A percentile compares a stretch with the other conserved stretches of the same genome.
Evolutionary conservation across 2,113 vertebrate genomes (phyloP).

Genomic region (Bubo bubo): DNA sequence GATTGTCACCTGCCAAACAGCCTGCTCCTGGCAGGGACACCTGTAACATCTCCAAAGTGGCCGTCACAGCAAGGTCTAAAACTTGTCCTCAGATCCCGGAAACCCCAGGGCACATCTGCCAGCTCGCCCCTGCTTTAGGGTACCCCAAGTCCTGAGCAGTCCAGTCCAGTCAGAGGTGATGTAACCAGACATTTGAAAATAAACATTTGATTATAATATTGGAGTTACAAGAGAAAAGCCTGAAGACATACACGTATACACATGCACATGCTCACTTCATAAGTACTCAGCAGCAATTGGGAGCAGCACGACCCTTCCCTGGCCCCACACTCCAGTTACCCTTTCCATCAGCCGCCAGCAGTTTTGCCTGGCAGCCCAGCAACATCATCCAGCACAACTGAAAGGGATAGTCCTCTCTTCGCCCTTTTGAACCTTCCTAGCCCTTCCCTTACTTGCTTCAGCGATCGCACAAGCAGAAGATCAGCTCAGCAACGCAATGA

Average conservation of each 20-base stretch:
- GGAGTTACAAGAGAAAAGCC: not conserved
- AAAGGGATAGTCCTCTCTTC: not conserved
- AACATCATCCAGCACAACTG: not conserved
- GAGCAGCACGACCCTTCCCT: not conserved
- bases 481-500: not conserved
- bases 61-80: not conserved
- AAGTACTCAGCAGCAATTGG: not conserved
- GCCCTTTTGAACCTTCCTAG: not conserved
- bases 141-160: not conserved
- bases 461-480: fast-evolving
- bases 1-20: not conserved
- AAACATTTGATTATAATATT: not conserved
- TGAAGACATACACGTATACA: not conserved
- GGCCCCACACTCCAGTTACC: not conserved
- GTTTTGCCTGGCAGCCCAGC: not conserved
- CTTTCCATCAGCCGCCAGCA: not conserved
- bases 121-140: not conserved
- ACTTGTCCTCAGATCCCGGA: not conserved
- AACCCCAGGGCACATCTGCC: not conserved
- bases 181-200: not conserved
- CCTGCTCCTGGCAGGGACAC: not conserved
- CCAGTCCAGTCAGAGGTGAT: not conserved
- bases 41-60: not conserved
- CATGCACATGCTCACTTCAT: not conserved
- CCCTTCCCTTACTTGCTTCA: not conserved